phyloP scores from a whole-genome alignment of 2,888 invertebrate genomes.

The Melanostoma scalare region DNA sequence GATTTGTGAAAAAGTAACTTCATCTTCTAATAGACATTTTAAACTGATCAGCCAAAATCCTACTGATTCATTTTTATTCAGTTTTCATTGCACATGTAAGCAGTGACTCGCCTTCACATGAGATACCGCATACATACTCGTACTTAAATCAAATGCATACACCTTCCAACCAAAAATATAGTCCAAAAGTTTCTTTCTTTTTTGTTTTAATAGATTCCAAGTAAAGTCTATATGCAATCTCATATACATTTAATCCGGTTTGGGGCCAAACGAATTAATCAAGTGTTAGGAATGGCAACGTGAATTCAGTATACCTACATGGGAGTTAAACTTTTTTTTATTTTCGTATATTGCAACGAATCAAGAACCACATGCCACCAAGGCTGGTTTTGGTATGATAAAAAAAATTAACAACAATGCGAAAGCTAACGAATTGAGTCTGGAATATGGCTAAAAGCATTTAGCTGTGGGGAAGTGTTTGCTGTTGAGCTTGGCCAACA shows the following conservation, averaged over 20 bases:
- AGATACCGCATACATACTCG: not conserved
- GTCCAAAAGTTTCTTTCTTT: not conserved
- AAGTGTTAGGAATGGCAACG: slow-evolving; percentile 41
- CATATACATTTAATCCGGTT: slow-evolving; percentile 40
- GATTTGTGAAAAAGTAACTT: no score
- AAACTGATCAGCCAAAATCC: not conserved
- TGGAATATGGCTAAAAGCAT: slow-evolving; percentile 26
- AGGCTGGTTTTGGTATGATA: slow-evolving; percentile 44
- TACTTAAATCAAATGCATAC: not conserved
- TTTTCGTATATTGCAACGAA: slow-evolving; percentile 27
- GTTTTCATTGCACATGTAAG: not conserved
- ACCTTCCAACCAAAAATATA: not conserved
- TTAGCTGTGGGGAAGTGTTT: not conserved
- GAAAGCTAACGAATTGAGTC: slow-evolving; percentile 14
- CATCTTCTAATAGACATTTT: no score
- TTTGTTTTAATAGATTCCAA: slow-evolving; percentile 5
- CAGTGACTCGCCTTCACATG: not conserved
- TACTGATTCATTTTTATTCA: not conserved
- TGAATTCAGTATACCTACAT: slow-evolving; percentile 10
- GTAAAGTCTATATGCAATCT: slow-evolving; percentile 28
- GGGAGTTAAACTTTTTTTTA: not conserved
- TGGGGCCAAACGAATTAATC: slow-evolving; percentile 23
- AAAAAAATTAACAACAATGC: not conserved
- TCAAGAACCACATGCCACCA: slow-evolving; percentile 42
- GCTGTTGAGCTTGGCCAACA: slow-evolving; percentile 27